Evolutionary conservation across 2,113 vertebrate species (phyloP).

Genomic region (Corythaixoides concolor): DNA sequence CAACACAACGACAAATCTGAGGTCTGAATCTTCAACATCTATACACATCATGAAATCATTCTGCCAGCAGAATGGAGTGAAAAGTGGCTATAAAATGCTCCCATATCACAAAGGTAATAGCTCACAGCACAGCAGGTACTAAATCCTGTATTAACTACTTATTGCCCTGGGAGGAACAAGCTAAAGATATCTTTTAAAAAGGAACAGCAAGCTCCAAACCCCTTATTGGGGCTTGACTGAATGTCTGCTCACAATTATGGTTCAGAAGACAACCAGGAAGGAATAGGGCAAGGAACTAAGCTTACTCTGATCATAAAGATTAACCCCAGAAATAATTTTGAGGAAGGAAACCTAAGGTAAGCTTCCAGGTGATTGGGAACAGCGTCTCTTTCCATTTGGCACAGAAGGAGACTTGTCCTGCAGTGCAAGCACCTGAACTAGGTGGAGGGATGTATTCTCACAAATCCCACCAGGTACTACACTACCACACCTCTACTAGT

Average conservation of each 20-base stretch:
- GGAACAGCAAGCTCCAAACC: neutral
- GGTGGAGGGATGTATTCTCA: too few relatives aligned
- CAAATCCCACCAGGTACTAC: neutral
- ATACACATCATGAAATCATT: slow-evolving; percentile 3
- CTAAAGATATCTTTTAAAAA: slow-evolving; percentile 17
- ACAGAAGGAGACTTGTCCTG: neutral
- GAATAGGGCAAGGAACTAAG: neutral
- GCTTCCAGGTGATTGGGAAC: neutral
- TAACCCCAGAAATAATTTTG: neutral
- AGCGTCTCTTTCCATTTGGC: neutral
- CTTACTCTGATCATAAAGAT: neutral
- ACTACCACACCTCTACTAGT: neutral
- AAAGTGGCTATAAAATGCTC: slow-evolving; percentile 29
- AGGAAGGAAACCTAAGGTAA: neutral
- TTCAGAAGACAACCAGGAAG: neutral
- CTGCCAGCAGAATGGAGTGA: neutral
- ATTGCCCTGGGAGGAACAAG: neutral
- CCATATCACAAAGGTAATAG: slow-evolving; percentile 30
- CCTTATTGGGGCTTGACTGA: neutral
- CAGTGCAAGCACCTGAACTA: neutral
- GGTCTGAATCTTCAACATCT: slow-evolving; percentile 3
- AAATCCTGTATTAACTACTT: slow-evolving; percentile 41
- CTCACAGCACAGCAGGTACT: slow-evolving; percentile 45
- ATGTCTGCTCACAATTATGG: neutral
- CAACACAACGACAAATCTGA: neutral